phyloP scores from a whole-genome alignment of 2,888 invertebrate genomes.

The Eupithecia abbreviata region DNA sequence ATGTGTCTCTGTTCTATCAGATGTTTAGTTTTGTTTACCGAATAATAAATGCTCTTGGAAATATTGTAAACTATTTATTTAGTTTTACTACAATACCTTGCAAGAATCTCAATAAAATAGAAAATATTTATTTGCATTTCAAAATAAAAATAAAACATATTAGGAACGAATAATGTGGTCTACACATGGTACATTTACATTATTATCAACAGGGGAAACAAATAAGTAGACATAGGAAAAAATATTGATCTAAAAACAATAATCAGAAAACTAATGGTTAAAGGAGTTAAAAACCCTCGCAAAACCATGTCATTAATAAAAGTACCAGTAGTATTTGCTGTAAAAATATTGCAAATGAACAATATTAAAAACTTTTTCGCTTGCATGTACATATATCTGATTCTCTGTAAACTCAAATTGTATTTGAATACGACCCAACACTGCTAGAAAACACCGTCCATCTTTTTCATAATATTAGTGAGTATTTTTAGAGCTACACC shows the following conservation, averaged over 20 bases:
- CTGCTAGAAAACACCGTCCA: not conserved
- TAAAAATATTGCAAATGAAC: not conserved
- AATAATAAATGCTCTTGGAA: not conserved
- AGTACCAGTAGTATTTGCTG: too few species aligned
- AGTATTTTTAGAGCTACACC: not conserved
- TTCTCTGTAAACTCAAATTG: too few species aligned
- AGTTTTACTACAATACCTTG: not conserved
- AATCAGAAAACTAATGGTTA: constrained; percentile 23
- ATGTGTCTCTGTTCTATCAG: constrained; percentile 19
- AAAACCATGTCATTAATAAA: not conserved
- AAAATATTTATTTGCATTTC: too few species aligned
- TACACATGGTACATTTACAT: not conserved
- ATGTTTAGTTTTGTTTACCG: not conserved
- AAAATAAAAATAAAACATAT: too few species aligned
- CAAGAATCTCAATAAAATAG: not conserved
- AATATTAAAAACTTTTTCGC: not conserved
- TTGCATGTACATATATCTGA: not conserved
- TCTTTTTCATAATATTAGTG: not conserved
- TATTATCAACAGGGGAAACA: constrained; percentile 2
- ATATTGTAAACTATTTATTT: not conserved
- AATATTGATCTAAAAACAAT: constrained; percentile 15
- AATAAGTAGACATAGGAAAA: not conserved
- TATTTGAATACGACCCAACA: too few species aligned
- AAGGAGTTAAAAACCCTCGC: constrained; percentile 7
- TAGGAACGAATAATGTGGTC: not conserved